phyloP scores from a whole-genome alignment of 2,888 invertebrate species.

The Augochlorella aurata region DNA sequence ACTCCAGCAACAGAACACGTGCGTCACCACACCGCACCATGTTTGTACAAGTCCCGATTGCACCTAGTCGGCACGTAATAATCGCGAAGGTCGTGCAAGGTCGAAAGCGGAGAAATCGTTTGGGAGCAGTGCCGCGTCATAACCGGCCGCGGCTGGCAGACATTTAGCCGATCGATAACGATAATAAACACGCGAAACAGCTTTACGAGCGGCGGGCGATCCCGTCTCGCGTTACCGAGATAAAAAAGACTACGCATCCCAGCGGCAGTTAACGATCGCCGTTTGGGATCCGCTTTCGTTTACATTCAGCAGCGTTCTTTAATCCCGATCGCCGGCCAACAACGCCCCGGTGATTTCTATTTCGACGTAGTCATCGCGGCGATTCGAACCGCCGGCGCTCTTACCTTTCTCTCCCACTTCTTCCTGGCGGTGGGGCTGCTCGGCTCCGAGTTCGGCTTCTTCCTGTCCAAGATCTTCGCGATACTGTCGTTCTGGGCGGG shows the following conservation, averaged over 20 bases:
- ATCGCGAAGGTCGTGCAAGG: no score
- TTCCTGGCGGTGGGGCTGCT: constrained; percentile 80
- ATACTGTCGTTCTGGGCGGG: constrained; percentile 79
- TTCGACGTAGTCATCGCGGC: neutral
- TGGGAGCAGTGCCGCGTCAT: no score
- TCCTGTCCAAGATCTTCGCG: constrained; percentile 78
- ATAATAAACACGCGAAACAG: neutral
- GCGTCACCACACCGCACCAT: no score
- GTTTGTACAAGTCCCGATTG: no score
- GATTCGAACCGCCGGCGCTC: neutral
- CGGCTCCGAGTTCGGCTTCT: constrained; percentile 80
- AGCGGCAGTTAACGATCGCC: neutral
- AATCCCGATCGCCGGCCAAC: neutral
- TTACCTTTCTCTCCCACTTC: constrained; percentile 80
- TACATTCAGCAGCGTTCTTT: no score
- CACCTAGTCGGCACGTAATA: no score
- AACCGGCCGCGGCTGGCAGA: no score
- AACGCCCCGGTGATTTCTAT: no score
- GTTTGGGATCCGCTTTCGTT: neutral
- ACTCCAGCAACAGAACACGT: no score
- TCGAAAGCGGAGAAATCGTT: no score
- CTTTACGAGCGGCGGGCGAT: neutral
- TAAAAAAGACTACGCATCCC: neutral
- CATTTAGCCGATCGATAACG: neutral
- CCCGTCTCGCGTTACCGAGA: neutral